phyloP scores from a whole-genome alignment of 2,888 invertebrate genomes.

The Prosapia bicincta region DNA sequence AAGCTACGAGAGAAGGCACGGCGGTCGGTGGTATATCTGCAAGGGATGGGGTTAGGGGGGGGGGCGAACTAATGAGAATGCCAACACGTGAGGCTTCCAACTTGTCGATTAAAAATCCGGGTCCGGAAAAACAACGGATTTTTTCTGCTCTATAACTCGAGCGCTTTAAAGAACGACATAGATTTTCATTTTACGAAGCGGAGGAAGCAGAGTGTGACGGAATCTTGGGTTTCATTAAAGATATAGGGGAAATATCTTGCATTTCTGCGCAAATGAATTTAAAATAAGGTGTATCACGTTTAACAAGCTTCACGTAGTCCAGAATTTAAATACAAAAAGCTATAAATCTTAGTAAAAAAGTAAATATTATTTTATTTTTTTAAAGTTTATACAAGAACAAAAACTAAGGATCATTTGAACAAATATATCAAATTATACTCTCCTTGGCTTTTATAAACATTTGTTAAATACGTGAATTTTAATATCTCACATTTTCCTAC shows the following conservation, averaged over 20 bases:
- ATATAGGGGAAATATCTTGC: not conserved
- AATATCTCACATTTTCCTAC: too few species aligned
- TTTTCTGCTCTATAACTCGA: not conserved
- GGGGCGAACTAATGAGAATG: not conserved
- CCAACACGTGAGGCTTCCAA: not conserved
- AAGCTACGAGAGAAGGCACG: slow-evolving; percentile 3
- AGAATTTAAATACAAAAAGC: too few species aligned
- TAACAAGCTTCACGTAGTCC: too few species aligned
- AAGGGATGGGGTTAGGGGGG: not conserved
- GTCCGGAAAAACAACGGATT: not conserved
- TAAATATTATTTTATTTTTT: too few species aligned
- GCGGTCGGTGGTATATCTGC: not conserved
- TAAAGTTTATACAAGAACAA: too few species aligned
- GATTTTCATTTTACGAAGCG: not conserved
- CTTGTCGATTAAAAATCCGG: not conserved
- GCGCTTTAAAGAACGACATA: not conserved
- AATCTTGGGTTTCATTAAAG: not conserved
- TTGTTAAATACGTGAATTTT: too few species aligned
- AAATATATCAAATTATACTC: too few species aligned
- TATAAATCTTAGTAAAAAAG: too few species aligned
- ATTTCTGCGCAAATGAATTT: not conserved
- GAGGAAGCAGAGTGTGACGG: not conserved
- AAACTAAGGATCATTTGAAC: too few species aligned
- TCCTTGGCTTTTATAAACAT: too few species aligned
- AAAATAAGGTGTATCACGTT: too few species aligned